Percentiles rank a stretch among this genome's conserved stretches.
phyloP scores from a whole-genome alignment of 2,113 vertebrate genomes.

The Aptenodytes forsteri region DNA sequence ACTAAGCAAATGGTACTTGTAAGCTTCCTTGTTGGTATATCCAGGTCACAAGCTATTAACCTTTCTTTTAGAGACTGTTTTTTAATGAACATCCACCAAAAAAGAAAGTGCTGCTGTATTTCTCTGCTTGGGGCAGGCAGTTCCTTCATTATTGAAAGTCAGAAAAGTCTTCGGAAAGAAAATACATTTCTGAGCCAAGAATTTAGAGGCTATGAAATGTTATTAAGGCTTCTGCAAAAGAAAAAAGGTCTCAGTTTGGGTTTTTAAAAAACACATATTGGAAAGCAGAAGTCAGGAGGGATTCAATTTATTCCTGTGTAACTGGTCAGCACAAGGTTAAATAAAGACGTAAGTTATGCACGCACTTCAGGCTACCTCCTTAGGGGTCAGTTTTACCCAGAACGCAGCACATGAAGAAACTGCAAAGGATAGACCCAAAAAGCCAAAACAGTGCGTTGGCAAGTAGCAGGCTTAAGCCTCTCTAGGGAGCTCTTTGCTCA shows the following conservation, averaged over 20 bases:
- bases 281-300: background rate
- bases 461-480: background rate
- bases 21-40: background rate
- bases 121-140: background rate
- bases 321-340: conserved; percentile 21
- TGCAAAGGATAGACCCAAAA: background rate
- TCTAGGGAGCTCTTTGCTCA: background rate
- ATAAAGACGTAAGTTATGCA: background rate
- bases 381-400: background rate
- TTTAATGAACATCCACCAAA: background rate
- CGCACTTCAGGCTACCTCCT: background rate
- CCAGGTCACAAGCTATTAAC: background rate
- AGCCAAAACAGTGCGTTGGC: background rate
- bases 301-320: background rate
- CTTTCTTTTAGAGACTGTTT: background rate
- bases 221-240: background rate
- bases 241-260: background rate
- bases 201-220: background rate
- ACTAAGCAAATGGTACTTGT: background rate
- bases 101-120: background rate
- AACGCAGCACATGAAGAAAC: background rate
- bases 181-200: conserved; percentile 15
- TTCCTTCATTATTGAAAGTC: background rate
- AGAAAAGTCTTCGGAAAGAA: conserved; percentile 6
- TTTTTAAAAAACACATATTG: background rate